Conservation (phyloP, 1,140 invertebrate species). For the Trichomalopsis sarcophagae region DNA sequence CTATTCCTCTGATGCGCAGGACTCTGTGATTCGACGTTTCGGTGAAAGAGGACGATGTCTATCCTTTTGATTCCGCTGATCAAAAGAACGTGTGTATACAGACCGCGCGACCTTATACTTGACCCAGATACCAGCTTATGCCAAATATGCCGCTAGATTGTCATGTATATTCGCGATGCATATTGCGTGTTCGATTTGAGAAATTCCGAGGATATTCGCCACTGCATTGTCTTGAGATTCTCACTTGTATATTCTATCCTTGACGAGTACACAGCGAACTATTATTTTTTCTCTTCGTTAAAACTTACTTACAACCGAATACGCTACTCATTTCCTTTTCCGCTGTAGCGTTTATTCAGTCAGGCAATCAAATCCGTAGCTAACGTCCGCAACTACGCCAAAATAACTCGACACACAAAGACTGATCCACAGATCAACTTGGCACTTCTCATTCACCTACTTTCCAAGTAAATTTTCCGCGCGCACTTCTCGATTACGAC, state of each 20-base stretch:
- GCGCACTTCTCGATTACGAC: too few relatives aligned
- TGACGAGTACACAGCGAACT: too few relatives aligned
- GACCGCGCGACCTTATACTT: slow-evolving; percentile 25
- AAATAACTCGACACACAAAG: not conserved
- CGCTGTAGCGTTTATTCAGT: too few relatives aligned
- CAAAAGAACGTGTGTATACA: not conserved
- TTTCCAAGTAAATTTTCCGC: not conserved
- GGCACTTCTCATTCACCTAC: not conserved
- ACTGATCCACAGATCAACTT: not conserved
- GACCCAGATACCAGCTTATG: slow-evolving; percentile 1
- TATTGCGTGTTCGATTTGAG: not conserved
- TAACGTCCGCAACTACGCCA: not conserved
- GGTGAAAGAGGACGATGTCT: not conserved
- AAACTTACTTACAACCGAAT: too few relatives aligned
- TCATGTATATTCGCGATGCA: not conserved
- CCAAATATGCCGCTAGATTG: not conserved
- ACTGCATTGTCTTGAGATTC: too few relatives aligned
- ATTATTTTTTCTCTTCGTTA: too few relatives aligned
- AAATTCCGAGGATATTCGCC: too few relatives aligned
- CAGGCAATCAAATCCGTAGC: not conserved
- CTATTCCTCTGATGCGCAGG: not conserved
- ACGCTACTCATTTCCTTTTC: too few relatives aligned
- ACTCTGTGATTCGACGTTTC: not conserved
- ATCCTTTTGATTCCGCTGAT: slow-evolving; percentile 15
- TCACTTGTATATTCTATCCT: too few relatives aligned